Conservation (phyloP, 2,888 invertebrate species). For the Erebia ligea region DNA sequence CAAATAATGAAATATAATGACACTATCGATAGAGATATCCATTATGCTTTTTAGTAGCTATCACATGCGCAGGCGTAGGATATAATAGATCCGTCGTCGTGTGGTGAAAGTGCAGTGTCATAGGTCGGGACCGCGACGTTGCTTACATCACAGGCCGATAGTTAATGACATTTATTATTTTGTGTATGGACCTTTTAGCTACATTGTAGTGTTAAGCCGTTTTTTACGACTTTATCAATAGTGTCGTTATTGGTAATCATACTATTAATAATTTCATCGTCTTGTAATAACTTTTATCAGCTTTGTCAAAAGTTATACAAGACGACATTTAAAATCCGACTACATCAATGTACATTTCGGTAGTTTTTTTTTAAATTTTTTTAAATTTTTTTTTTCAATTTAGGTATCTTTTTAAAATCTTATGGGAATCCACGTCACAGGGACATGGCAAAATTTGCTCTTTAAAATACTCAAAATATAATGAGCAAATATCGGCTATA, state of each 20-base stretch:
- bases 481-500: not conserved
- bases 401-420: too few species aligned
- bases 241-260: not conserved
- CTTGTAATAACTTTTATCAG: too few species aligned
- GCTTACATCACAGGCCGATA: not conserved
- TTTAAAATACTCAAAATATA: too few species aligned
- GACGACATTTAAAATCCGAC: too few species aligned
- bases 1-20: not conserved
- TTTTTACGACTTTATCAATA: not conserved
- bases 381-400: too few species aligned
- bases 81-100: not conserved
- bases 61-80: constrained; percentile 2
- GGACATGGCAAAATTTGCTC: too few species aligned
- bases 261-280: too few species aligned
- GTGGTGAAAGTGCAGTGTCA: constrained; percentile 39
- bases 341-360: too few species aligned
- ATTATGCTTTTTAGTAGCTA: not conserved
- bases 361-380: too few species aligned
- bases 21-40: not conserved
- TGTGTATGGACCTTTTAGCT: not conserved
- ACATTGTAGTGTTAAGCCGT: not conserved
- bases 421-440: too few species aligned
- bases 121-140: constrained; percentile 28
- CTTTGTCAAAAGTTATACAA: too few species aligned
- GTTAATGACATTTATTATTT: not conserved